phyloP scores from a whole-genome alignment of 1,140 invertebrate genomes.

The Drosophila ironensis region DNA sequence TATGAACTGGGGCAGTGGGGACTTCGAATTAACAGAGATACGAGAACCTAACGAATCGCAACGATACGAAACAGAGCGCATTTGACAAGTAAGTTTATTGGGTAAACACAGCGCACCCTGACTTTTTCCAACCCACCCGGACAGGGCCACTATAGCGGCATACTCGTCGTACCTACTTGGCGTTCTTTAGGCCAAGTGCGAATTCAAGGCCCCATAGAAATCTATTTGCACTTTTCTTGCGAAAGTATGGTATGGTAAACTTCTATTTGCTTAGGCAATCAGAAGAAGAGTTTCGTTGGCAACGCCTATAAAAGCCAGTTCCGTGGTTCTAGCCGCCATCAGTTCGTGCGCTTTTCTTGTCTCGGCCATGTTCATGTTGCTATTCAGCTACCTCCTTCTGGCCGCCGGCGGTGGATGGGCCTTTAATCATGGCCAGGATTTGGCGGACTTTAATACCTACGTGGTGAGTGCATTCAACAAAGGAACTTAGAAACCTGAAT shows the following conservation, averaged over 20 bases:
- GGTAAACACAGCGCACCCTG: conserved; percentile 58
- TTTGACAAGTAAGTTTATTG: conserved; percentile 49
- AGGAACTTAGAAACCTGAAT: too few relatives aligned
- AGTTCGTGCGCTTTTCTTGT: conserved; percentile 6
- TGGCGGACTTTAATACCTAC: conserved; percentile 34
- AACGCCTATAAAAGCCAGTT: conserved; percentile 24
- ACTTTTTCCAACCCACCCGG: conserved; percentile 9
- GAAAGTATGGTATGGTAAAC: conserved; percentile 44
- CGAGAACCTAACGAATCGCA: conserved; percentile 51
- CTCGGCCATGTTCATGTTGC: conserved; percentile 47
- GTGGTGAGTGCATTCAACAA: conserved; percentile 36
- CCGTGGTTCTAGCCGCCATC: conserved; percentile 22
- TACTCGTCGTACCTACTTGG: too few relatives aligned
- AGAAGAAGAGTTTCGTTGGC: conserved; percentile 45
- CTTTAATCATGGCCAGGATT: conserved; percentile 53
- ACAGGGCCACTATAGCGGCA: background rate
- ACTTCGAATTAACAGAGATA: conserved; percentile 68
- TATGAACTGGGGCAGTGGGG: conserved; percentile 68
- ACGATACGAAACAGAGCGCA: conserved; percentile 35
- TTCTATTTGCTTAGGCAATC: conserved; percentile 57
- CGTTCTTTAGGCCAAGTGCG: conserved; percentile 43
- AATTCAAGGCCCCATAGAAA: conserved; percentile 55
- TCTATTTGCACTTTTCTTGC: conserved; percentile 74
- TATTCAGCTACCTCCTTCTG: conserved; percentile 30
- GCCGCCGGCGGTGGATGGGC: conserved; percentile 9